These are phyloP conservation scores for Petrocephalus zakoni DNA, from an alignment of 2,113 vertebrate species.

Conservation along the genomic window DNA sequence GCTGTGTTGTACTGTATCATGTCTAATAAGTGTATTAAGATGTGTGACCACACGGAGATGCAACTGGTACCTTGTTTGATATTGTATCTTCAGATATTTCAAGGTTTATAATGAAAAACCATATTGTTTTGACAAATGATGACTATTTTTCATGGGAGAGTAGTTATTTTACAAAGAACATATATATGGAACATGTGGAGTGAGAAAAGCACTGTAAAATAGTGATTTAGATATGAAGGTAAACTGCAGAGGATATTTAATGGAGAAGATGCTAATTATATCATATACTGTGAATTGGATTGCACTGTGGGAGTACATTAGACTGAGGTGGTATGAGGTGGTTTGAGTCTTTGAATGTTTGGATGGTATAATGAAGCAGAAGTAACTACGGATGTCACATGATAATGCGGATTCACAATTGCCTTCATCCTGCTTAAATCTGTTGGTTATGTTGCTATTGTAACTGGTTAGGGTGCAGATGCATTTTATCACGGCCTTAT, in stretches of 20 bases:
- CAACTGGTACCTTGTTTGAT: constrained; percentile 8
- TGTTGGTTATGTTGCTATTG: not conserved
- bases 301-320: not conserved
- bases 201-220: not conserved
- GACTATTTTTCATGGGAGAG: constrained; percentile 2
- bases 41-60: not conserved
- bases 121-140: not conserved
- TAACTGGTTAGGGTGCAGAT: not conserved
- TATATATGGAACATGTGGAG: not conserved
- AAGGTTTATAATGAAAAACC: constrained; percentile 6
- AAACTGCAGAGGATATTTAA: not conserved
- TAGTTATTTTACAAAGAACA: not conserved
- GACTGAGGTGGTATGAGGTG: not conserved
- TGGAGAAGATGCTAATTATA: not conserved
- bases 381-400: not conserved
- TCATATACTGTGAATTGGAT: constrained; percentile 12
- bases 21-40: not conserved
- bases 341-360: not conserved
- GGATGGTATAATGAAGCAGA: not conserved
- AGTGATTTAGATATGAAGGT: not conserved
- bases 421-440: not conserved
- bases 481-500: not conserved
- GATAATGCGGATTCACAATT: not conserved
- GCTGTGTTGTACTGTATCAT: not conserved
- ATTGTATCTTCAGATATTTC: constrained; percentile 6